These are phyloP conservation scores for Acronicta aceris DNA, from an alignment of 2,888 invertebrate species.

Conservation along the genomic window DNA sequence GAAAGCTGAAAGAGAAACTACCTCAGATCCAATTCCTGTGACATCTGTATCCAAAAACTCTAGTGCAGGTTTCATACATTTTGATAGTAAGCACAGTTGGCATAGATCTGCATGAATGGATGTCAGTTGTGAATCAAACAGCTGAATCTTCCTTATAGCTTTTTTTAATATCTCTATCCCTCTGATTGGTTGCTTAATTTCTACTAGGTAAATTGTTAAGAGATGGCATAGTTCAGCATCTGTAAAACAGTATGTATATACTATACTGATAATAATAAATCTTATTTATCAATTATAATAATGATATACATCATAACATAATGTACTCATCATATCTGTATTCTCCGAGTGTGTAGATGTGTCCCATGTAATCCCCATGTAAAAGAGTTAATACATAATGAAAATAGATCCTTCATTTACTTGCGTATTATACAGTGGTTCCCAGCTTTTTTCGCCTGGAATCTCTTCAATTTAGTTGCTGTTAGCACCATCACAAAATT, in stretches of 20 bases:
- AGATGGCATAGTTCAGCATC: slow-evolving; percentile 97
- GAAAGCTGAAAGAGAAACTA: slow-evolving; percentile 66
- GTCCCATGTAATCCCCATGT: too few species aligned
- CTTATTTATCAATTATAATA: too few species aligned
- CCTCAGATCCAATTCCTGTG: slow-evolving; percentile 96
- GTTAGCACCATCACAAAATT: too few species aligned
- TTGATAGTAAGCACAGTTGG: slow-evolving; percentile 96
- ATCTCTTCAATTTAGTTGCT: too few species aligned
- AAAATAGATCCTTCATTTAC: too few species aligned
- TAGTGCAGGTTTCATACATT: slow-evolving; percentile 97
- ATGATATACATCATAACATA: too few species aligned
- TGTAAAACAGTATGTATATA: slow-evolving; percentile 69
- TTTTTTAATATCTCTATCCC: slow-evolving; percentile 95
- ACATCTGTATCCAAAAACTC: slow-evolving; percentile 97
- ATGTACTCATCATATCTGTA: too few species aligned
- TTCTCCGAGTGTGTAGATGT: too few species aligned
- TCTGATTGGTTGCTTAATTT: slow-evolving; percentile 93
- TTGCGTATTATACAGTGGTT: too few species aligned
- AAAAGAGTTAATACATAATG: too few species aligned
- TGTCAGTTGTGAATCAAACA: slow-evolving; percentile 96
- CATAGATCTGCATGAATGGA: slow-evolving; percentile 98
- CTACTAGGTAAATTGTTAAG: slow-evolving; percentile 93
- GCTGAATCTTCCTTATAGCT: slow-evolving; percentile 96
- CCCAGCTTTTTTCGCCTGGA: too few species aligned
- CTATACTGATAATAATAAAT: too few species aligned